Base-by-base conservation (phyloP, 2,797 vertebrate species). In the Antrozous pallidus region DNA sequence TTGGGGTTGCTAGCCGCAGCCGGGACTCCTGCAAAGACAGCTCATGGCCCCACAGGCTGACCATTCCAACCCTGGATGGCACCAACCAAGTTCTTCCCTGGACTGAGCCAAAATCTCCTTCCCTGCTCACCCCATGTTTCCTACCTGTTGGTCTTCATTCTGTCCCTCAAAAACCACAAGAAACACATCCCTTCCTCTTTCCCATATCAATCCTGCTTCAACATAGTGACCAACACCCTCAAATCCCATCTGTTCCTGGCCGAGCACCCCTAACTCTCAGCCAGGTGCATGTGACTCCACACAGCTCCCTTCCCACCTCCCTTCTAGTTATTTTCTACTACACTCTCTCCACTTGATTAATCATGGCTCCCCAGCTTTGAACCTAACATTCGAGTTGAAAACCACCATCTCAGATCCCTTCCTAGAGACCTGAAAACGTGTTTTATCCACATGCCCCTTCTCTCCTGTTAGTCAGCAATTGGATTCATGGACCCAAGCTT, bases 41-140 rank as follows among this genome's bases (percentile, higher is more conserved):
- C 71, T 69, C 10, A 0, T 1, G 6, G 49, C 6, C 38, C 45
- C 54, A 0, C 1, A 0, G 38, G 33, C 0, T 5, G 47, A 24
- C n/a, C 31, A 24, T 20, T 38, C 54, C 42, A 22, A 6, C 40
- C 58, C 47, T 28, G n/a, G 26, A 18, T 1, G 6, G 20, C 2
- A 1, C 26, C 36, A 24, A 65, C 54, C 20, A 5, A n/a, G 49
- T 38, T 49, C 79, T n/a, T 78, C 79, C 61, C 61, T 12, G 40
- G 38, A 65, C 13, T 54, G 40, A 36, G 45, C 63, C 24, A 22
- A 54, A 11, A 4, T 31, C 51, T 45, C 45, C 56, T 45, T 28
- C 13, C 2, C 65, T 31, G 7, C 33, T 17, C 42, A 38, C 61
- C 1, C 2, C 33, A 33, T 2, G 8, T 16, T n/a, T 85, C 56